Conservation (phyloP, 2,113 vertebrate genomes). For the Leptocoma aspasia region DNA sequence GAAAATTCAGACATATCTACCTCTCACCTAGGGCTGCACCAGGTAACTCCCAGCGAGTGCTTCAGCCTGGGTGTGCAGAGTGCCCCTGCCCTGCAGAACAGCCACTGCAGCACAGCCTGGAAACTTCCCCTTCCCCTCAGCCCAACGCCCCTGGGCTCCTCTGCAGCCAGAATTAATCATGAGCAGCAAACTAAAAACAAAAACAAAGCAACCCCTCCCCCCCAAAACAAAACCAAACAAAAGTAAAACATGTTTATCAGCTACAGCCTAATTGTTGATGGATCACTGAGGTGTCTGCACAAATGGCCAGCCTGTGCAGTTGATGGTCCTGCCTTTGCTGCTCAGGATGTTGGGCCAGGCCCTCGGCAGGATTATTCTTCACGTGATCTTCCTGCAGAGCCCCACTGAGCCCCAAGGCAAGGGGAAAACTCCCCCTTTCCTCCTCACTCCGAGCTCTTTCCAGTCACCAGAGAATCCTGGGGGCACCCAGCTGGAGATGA, state of each 20-base stretch:
- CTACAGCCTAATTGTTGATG: not conserved
- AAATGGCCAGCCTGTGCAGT: not conserved
- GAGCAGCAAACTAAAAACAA: not conserved
- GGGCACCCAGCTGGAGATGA: not conserved
- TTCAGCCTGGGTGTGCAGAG: not conserved
- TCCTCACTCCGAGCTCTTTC: not conserved
- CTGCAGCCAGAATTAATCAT: not conserved
- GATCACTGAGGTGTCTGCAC: not conserved
- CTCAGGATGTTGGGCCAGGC: not conserved
- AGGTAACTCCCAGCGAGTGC: not conserved
- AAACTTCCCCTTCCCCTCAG: not conserved
- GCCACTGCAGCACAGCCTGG: not conserved
- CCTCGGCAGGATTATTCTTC: not conserved
- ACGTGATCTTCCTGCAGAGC: not conserved
- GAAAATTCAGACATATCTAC: not conserved
- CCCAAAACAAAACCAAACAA: not conserved
- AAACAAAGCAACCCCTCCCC: too few species aligned
- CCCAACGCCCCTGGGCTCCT: not conserved
- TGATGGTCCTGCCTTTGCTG: not conserved
- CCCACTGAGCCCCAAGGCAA: not conserved
- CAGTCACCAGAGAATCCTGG: not conserved
- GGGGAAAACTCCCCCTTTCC: too few species aligned
- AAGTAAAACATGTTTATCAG: not conserved
- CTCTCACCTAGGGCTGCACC: not conserved
- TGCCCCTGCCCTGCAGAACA: not conserved